phyloP scores from a whole-genome alignment of 1,140 invertebrate genomes.

The Ostrea edulis region DNA sequence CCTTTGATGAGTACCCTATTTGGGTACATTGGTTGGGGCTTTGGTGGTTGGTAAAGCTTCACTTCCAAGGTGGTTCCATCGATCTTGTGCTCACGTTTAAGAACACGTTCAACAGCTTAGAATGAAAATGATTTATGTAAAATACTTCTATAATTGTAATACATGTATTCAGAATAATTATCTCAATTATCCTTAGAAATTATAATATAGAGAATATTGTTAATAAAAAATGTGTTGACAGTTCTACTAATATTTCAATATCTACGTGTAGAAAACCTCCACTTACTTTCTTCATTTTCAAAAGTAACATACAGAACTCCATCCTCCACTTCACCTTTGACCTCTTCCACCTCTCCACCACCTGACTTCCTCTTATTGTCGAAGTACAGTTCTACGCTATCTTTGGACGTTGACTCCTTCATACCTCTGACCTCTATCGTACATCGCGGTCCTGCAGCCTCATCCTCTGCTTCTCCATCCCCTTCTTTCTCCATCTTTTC shows the following conservation, averaged over 20 bases:
- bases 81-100: constrained; percentile 25
- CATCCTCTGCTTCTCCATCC: background rate
- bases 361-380: constrained; percentile 58
- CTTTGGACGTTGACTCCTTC: constrained; percentile 33
- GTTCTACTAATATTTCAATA: no score
- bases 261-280: background rate
- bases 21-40: constrained; percentile 49
- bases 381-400: constrained; percentile 53
- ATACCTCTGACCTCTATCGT: constrained; percentile 42
- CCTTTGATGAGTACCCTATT: constrained; percentile 52
- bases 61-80: constrained; percentile 33
- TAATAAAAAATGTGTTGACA: no score
- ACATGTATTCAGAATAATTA: background rate
- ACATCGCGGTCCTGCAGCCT: background rate
- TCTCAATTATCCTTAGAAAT: no score
- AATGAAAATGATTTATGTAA: constrained; percentile 12
- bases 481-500: constrained; percentile 16
- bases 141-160: background rate
- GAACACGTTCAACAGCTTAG: constrained; percentile 35
- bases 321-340: constrained; percentile 45
- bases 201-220: no score
- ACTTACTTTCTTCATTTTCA: constrained; percentile 54
- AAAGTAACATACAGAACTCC: constrained; percentile 47
- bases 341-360: constrained; percentile 48
- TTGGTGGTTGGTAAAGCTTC: constrained; percentile 49